These are phyloP conservation scores for Anguilla pacifica DNA, from an alignment of 2,797 vertebrate genomes.

Conservation along the genomic window DNA sequence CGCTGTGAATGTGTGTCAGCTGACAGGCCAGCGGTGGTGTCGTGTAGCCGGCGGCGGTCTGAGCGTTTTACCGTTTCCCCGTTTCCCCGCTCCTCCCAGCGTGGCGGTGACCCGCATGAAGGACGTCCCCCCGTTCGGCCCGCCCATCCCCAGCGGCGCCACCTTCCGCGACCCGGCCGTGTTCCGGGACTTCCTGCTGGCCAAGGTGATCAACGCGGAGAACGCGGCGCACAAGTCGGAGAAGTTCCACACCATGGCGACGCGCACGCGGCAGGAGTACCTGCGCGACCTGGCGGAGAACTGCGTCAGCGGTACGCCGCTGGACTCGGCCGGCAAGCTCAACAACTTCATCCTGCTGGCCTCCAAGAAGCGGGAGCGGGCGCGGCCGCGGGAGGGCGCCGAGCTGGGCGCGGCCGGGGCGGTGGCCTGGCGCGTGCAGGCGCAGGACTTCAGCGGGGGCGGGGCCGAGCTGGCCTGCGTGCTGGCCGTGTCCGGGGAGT, in stretches of 20 bases:
- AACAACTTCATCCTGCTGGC: slow-evolving; percentile 89
- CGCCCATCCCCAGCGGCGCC: slow-evolving; percentile 79
- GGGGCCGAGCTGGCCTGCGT: slow-evolving; percentile 74
- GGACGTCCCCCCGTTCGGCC: slow-evolving; percentile 91
- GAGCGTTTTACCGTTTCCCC: not conserved
- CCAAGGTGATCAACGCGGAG: slow-evolving; percentile 92
- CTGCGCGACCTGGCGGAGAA: slow-evolving; percentile 89
- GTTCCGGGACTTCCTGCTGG: slow-evolving; percentile 89
- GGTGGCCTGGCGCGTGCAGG: slow-evolving; percentile 80
- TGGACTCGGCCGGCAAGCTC: slow-evolving; percentile 85
- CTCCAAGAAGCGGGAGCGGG: slow-evolving; percentile 87
- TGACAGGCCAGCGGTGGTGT: too few species aligned
- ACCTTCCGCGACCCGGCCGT: slow-evolving; percentile 82
- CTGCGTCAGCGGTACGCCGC: slow-evolving; percentile 80
- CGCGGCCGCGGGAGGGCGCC: slow-evolving; percentile 72
- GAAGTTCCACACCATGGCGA: slow-evolving; percentile 95
- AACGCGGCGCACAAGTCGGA: slow-evolving; percentile 90
- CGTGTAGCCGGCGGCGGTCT: not conserved
- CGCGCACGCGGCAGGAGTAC: slow-evolving; percentile 89
- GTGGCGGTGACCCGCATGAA: slow-evolving; percentile 94
- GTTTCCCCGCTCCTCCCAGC: slow-evolving; percentile 58
- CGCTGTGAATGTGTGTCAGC: too few species aligned
- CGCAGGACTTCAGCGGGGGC: slow-evolving; percentile 81
- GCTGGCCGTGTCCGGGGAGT: slow-evolving; percentile 83
- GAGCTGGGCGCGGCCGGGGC: slow-evolving; percentile 82